Percentiles rank a stretch among this genome's conserved stretches.
These are phyloP conservation scores for Archaeoteleia sp. DNA, from an alignment of 2,888 invertebrate species.

Conservation along the genomic window DNA sequence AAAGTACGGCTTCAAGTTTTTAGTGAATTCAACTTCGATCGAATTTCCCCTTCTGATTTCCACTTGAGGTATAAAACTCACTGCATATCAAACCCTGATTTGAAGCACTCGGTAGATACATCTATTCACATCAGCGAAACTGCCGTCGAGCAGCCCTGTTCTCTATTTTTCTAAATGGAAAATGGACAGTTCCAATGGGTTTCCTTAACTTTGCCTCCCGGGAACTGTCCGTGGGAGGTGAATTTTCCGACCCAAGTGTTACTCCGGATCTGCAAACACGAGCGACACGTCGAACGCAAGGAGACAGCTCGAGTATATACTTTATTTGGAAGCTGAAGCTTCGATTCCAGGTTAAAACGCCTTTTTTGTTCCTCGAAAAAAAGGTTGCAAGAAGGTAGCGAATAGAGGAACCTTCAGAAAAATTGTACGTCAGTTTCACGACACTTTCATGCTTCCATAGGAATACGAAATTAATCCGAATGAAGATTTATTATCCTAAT, in stretches of 20 bases:
- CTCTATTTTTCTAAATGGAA: conserved; percentile 57
- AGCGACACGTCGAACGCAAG: conserved; percentile 12
- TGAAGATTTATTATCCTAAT: conserved; percentile 30
- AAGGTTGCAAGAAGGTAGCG: not conserved
- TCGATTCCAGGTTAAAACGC: conserved; percentile 9
- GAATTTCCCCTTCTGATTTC: not conserved
- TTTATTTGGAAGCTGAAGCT: conserved; percentile 30
- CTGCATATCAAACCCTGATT: conserved; percentile 13
- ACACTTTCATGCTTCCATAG: not conserved
- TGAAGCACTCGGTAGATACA: conserved; percentile 37
- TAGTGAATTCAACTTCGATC: conserved; percentile 5
- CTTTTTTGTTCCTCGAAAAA: conserved; percentile 8
- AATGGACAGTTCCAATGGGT: conserved; percentile 59
- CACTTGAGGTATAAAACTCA: conserved; percentile 2
- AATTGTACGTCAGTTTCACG: conserved; percentile 21
- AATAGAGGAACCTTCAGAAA: no score
- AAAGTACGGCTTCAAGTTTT: not conserved
- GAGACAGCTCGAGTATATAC: conserved; percentile 17
- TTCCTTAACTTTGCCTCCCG: conserved; percentile 63
- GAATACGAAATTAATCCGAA: conserved; percentile 14
- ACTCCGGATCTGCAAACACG: conserved; percentile 13
- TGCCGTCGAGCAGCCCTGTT: conserved; percentile 50
- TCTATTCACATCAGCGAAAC: conserved; percentile 59
- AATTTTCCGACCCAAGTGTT: conserved; percentile 18
- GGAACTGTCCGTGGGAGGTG: conserved; percentile 55